Conservation (phyloP, 2,113 vertebrate genomes). For the Bungarus multicinctus region DNA sequence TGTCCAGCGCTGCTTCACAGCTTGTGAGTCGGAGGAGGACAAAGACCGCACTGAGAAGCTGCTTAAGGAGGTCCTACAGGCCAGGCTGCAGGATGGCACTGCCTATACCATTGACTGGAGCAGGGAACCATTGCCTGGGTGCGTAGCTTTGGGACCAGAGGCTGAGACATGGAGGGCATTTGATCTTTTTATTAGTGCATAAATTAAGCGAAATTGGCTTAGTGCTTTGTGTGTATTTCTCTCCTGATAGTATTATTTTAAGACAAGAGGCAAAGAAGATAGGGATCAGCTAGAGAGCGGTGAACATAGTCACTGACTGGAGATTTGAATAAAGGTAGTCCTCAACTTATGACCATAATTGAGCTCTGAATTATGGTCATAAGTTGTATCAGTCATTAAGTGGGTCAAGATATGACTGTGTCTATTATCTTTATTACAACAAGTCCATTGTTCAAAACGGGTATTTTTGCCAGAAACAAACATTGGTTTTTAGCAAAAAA, state of each 20-base stretch:
- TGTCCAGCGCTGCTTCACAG: conserved; percentile 89
- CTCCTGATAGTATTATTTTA: background rate
- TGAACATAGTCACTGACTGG: background rate
- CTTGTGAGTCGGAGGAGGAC: conserved; percentile 88
- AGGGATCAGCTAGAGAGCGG: background rate
- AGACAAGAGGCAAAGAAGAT: background rate
- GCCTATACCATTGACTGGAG: conserved; percentile 93
- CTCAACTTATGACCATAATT: background rate
- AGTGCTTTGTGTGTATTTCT: background rate
- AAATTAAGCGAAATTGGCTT: no score
- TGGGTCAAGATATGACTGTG: background rate
- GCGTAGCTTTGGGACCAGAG: background rate
- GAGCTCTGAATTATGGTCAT: background rate
- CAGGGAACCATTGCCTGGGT: conserved; percentile 83
- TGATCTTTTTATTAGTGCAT: background rate
- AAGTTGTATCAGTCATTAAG: background rate
- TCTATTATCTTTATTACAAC: background rate
- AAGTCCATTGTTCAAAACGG: background rate
- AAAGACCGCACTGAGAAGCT: conserved; percentile 90
- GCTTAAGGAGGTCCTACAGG: conserved; percentile 88
- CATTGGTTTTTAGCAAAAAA: background rate
- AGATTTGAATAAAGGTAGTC: background rate
- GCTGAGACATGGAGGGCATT: background rate
- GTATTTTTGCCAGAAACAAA: background rate
- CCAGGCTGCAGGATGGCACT: conserved; percentile 86